Evolutionary conservation across 2,797 vertebrate species (phyloP).

Genomic region (Lates japonicus): DNA sequence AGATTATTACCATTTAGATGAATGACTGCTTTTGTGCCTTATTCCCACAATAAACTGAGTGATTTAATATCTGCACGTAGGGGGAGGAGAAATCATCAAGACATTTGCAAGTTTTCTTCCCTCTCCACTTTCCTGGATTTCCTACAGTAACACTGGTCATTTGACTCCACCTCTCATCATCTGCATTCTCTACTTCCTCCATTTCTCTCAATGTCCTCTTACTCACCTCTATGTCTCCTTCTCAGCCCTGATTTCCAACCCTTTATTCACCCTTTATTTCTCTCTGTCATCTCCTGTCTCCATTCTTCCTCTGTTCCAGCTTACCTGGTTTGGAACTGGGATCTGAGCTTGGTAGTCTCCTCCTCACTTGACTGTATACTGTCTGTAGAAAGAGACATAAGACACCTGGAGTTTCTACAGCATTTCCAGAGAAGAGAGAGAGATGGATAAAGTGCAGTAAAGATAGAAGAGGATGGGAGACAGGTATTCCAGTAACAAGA

Average conservation of each 20-base stretch:
- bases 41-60: not conserved
- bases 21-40: not conserved
- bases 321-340: constrained; percentile 95
- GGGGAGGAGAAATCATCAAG: fast-evolving
- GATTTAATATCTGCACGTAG: not conserved
- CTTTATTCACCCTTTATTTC: constrained; percentile 8
- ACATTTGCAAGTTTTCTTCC: not conserved
- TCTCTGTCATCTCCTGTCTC: not conserved
- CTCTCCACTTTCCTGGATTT: constrained; percentile 11
- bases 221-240: constrained; percentile 28
- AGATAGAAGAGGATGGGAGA: not conserved
- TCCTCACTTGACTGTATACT: constrained; percentile 96
- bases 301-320: not conserved
- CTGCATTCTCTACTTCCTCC: constrained; percentile 32
- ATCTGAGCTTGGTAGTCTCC: constrained; percentile 96
- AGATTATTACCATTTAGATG: not conserved
- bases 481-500: not conserved
- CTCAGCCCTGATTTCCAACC: constrained; percentile 16
- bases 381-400: constrained; percentile 81
- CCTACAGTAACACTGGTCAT: not conserved
- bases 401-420: not conserved
- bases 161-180: constrained; percentile 46
- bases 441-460: not conserved
- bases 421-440: not conserved
- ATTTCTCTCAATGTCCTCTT: constrained; percentile 31